Base-by-base conservation (phyloP, 2,888 invertebrate species). In the Sarcophaga caerulescens region DNA sequence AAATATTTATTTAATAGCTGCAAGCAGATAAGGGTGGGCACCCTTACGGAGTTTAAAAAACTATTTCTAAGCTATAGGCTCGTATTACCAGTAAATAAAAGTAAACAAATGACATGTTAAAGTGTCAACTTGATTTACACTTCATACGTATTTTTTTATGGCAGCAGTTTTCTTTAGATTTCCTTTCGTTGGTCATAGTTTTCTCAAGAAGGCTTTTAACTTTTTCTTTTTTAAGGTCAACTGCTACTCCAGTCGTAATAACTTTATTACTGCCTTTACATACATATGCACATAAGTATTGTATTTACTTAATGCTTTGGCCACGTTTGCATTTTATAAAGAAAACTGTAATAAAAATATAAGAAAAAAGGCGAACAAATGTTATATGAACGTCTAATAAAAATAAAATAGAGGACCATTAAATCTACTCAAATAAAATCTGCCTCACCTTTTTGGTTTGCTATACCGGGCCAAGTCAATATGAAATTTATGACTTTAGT, bases 401-500 rank as follows among this genome's bases (percentile, higher is more conserved):
- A 73, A 73, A 57, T 59, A 71, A 66, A 57, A 65, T 23, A 71
- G n/a, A 71, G 52, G 57, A 19, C 44, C 47, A 71, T 59, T 45
- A 80, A 73, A 73, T 59, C 35, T 10, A 62, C 25, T 62, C 23
- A 70, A 59, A 25, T 57, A 35, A 57, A 71, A 80, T 65, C 65
- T 63, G 57, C 62, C 70, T 63, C 65, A 70, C 19, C 57, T 65
- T 14, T 52, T 14, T 5, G 4, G 4, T 5, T 52, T 52, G 52
- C 17, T n/a, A 70, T 60, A 45, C n/a, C 14, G 52, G 14, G 17
- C 4, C 52, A 52, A 57, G 62, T 65, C 81, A 70, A 76, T 69
- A 35, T 52, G 25, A 62, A 65, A 69, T 81, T 75, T 75, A 81
- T 52, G 52, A 81, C 75, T 69, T 19, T 44, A 75, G 25, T 52